These are phyloP conservation scores for Danio tinwini DNA, from an alignment of 2,797 vertebrate genomes.

Conservation along the genomic window DNA sequence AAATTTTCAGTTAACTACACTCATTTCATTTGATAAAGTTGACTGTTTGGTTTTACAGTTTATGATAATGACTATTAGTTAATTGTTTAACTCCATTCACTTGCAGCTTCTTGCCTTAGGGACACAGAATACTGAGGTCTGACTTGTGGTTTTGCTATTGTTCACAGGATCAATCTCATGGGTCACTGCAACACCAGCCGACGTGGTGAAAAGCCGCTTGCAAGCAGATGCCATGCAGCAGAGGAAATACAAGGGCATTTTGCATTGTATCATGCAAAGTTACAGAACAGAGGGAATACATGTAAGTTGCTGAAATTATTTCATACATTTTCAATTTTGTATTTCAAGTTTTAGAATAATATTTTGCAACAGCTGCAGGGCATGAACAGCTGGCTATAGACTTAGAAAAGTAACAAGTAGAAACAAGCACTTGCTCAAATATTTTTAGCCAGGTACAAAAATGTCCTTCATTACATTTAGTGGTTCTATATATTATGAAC, in stretches of 20 bases:
- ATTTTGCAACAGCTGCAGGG: background rate
- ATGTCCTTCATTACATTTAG: background rate
- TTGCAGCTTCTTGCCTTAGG: background rate
- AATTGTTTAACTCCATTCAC: too few relatives aligned
- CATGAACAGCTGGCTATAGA: background rate
- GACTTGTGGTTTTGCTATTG: background rate
- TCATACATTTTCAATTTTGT: too few relatives aligned
- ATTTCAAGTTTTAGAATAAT: background rate
- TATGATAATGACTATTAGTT: too few relatives aligned
- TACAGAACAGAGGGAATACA: slow-evolving; percentile 90
- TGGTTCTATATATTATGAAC: background rate
- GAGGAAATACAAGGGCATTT: slow-evolving; percentile 88
- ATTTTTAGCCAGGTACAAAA: background rate
- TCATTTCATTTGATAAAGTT: too few relatives aligned
- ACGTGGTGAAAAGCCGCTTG: slow-evolving; percentile 94
- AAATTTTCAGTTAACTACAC: too few relatives aligned
- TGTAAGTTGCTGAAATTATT: slow-evolving; percentile 75
- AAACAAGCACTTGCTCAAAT: background rate
- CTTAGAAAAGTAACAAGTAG: background rate
- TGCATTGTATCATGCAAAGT: slow-evolving; percentile 91
- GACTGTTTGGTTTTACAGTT: too few relatives aligned
- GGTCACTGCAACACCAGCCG: slow-evolving; percentile 91
- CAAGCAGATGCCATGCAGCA: slow-evolving; percentile 90
- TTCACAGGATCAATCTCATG: slow-evolving; percentile 92
- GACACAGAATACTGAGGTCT: background rate